These are phyloP conservation scores for Egretta garzetta DNA, from an alignment of 2,113 vertebrate species.

Conservation along the genomic window DNA sequence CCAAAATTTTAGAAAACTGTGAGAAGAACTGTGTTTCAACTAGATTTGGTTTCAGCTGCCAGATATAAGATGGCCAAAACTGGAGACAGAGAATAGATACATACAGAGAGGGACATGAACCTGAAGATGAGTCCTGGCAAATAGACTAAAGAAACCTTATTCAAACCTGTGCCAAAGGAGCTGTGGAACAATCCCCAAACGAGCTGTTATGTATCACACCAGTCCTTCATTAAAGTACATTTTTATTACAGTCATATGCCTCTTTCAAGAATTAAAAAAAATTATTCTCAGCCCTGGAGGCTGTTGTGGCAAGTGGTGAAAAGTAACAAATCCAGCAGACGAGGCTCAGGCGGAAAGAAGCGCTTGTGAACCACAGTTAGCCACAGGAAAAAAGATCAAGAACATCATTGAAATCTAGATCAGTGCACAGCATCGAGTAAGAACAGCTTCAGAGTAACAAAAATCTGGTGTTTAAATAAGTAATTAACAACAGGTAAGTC, in stretches of 20 bases:
- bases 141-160: neutral
- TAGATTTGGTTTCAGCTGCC: neutral
- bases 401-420: neutral
- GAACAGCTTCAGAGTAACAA: neutral
- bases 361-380: neutral
- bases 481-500: neutral
- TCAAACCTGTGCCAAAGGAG: neutral
- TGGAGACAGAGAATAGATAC: neutral
- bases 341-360: neutral
- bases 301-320: neutral
- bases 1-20: neutral
- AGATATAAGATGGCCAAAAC: neutral
- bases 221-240: neutral
- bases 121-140: neutral
- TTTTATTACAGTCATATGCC: neutral
- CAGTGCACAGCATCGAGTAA: neutral
- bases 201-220: neutral
- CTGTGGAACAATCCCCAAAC: neutral
- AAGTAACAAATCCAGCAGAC: neutral
- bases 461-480: neutral
- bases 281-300: neutral
- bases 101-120: neutral
- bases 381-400: neutral
- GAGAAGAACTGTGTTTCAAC: neutral
- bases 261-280: neutral